Evolutionary conservation across 2,888 invertebrate species (phyloP), one percentile per base, ranked within the genome.

Genomic region (Argyra leucocephala): DNA sequence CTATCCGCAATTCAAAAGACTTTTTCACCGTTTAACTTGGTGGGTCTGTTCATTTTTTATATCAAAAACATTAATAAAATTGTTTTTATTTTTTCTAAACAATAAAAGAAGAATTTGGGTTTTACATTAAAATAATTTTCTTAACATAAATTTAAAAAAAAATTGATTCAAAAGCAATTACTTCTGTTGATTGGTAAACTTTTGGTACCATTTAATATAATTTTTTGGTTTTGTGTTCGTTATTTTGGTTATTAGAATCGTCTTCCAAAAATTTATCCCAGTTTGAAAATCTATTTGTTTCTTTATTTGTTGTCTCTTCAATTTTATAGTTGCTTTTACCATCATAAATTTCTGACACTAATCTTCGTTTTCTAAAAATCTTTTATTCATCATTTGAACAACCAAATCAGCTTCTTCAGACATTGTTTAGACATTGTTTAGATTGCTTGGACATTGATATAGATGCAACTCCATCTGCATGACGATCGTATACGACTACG

Each of bases 401-500:
- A 94, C 96, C 66, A 88, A 85, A 80, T 98, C 96, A 0, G 98
- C 96, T 76, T 91, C 90, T 75, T 95, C 95, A 0, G 93, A n/a
- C n/a, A n/a, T n/a, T n/a, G n/a, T n/a, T n/a, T n/a, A n/a, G n/a
- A n/a, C n/a, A n/a, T n/a, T n/a, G n/a, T n/a, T n/a, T n/a, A n/a
- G n/a, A n/a, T n/a, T n/a, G 88, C 66, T 89, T 89, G 64, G 88
- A 85, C 87, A 96, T 99, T 22, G 88, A 89, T 1, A 99, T 87
- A 72, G 96, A 91, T 1, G 93, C 94, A 0, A 98, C 89, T 23
- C 99, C 99, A 73, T 97, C 96, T 0, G 92, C 90, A 83, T 98
- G 91, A 70, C 93, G 90, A 81, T 98, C 98, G 80, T 89, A 94
- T 57, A 98, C 84, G 0, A 89, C 85, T 23, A 99, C 91, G 82